Evolutionary conservation across 2,113 vertebrate species (phyloP).

Genomic region (Turnix velox): DNA sequence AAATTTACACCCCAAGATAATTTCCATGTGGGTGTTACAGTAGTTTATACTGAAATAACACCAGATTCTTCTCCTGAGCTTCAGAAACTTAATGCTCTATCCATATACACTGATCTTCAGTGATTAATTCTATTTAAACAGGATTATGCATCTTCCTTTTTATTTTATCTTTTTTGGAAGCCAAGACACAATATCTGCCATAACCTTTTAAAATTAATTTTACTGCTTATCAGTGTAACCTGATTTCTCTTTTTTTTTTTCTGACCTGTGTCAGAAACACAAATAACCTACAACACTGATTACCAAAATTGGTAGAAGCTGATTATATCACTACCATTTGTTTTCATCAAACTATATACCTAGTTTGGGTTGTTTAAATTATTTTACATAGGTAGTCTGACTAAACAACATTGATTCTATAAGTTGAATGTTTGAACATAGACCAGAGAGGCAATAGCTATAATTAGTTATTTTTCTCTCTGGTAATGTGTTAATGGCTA

Average conservation of each 20-base stretch:
- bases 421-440: background rate
- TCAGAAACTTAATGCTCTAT: background rate
- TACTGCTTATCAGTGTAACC: background rate
- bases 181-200: background rate
- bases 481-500: background rate
- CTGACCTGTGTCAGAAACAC: too few relatives aligned
- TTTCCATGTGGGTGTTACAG: background rate
- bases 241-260: too few relatives aligned
- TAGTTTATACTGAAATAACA: background rate
- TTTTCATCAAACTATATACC: background rate
- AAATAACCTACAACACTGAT: background rate
- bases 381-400: background rate
- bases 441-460: background rate
- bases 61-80: background rate
- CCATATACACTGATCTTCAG: background rate
- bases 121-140: background rate
- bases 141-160: background rate
- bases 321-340: background rate
- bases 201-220: background rate
- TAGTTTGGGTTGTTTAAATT: background rate
- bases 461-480: background rate
- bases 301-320: background rate
- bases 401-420: background rate
- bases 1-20: background rate
- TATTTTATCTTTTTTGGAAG: background rate